phyloP scores from a whole-genome alignment of 1,140 invertebrate genomes.

The Parapsyche elsis region DNA sequence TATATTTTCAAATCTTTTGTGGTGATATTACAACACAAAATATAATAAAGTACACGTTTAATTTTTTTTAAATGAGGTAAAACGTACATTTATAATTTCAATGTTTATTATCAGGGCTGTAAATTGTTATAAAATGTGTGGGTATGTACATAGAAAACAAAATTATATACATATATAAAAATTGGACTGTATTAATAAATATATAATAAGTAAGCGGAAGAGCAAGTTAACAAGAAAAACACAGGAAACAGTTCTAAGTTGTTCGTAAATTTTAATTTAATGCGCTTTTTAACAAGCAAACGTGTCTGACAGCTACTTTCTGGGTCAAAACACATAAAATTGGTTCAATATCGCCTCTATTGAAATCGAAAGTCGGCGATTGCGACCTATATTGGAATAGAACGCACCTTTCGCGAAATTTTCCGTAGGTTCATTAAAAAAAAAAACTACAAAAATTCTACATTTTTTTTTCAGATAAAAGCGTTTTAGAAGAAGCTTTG shows the following conservation, averaged over 20 bases:
- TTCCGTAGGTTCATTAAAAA: not conserved
- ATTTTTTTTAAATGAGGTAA: no score
- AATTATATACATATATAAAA: no score
- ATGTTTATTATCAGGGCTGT: no score
- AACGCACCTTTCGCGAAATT: not conserved
- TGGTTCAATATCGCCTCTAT: not conserved
- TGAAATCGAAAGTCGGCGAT: not conserved
- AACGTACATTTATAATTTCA: no score
- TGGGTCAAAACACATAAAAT: not conserved
- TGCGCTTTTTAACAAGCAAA: not conserved
- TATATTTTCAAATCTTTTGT: no score
- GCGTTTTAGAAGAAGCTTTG: slow-evolving; percentile 74
- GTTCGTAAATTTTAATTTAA: not conserved
- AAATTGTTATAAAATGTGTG: no score
- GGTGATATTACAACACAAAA: no score
- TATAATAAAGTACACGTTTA: no score
- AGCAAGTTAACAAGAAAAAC: no score
- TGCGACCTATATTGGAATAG: not conserved
- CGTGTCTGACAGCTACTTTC: slow-evolving; percentile 9
- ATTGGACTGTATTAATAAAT: no score
- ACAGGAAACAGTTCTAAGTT: not conserved
- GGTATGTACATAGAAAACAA: no score
- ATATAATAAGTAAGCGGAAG: no score
- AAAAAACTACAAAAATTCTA: slow-evolving; percentile 9
- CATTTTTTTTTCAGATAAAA: slow-evolving; percentile 73